Conservation (phyloP, 2,888 invertebrate species). For the Nesidiocoris tenuis region DNA sequence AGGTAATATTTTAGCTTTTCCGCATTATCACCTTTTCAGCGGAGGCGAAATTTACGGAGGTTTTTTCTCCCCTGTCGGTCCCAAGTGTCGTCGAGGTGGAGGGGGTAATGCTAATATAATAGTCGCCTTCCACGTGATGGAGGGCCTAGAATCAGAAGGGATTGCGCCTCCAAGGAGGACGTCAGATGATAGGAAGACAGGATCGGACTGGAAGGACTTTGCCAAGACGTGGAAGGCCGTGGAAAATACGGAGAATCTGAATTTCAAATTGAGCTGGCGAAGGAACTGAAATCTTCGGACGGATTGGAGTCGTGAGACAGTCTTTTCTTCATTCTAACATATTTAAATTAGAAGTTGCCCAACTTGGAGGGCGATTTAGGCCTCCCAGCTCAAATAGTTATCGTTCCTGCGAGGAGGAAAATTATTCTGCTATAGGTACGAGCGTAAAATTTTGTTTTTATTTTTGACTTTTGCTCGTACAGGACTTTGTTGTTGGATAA, state of each 20-base stretch:
- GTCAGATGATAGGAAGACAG: not conserved
- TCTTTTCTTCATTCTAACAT: not conserved
- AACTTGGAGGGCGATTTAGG: not conserved
- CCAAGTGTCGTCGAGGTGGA: not conserved
- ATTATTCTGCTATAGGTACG: no score
- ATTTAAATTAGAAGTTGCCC: not conserved
- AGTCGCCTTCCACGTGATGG: not conserved
- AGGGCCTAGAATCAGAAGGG: not conserved
- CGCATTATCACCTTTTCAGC: constrained; percentile 13
- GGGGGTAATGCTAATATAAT: constrained; percentile 20
- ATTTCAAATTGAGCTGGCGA: constrained; percentile 1
- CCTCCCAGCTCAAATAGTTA: no score
- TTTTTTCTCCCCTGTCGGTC: not conserved
- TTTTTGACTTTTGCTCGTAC: no score
- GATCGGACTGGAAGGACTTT: constrained; percentile 3
- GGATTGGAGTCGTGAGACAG: not conserved
- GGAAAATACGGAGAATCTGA: constrained; percentile 11
- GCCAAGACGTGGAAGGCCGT: not conserved
- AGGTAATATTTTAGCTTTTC: constrained; percentile 21
- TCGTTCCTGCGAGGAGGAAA: no score
- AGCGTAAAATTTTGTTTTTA: no score
- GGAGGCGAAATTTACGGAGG: constrained; percentile 7
- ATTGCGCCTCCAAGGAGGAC: not conserved
- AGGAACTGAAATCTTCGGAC: not conserved
- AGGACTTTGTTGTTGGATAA: no score